These are phyloP conservation scores for Patella caerulea DNA, from an alignment of 2,888 invertebrate species.

Conservation along the genomic window DNA sequence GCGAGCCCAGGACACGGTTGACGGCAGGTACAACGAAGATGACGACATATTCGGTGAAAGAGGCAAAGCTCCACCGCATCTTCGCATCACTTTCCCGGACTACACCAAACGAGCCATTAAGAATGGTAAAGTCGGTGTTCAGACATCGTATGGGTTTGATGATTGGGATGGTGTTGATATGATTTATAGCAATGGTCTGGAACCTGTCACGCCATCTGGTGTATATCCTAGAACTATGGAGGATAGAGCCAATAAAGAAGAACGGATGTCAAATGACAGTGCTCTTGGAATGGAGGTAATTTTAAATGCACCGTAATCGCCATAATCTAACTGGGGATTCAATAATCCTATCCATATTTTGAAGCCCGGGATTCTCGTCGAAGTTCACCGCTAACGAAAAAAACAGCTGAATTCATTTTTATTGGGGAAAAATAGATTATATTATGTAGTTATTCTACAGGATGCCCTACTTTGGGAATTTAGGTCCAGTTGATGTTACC, in stretches of 20 bases:
- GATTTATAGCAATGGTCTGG: slow-evolving; percentile 8
- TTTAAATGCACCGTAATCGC: background rate
- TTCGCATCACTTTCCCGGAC: slow-evolving; percentile 22
- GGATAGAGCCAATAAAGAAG: slow-evolving; percentile 10
- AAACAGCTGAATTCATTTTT: no score
- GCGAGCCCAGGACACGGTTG: slow-evolving; percentile 7
- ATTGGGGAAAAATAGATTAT: no score
- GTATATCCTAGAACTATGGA: slow-evolving; percentile 1
- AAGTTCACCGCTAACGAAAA: no score
- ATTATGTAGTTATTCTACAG: no score
- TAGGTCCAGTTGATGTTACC: no score
- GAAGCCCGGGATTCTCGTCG: no score
- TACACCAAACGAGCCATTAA: slow-evolving; percentile 11
- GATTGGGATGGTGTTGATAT: background rate
- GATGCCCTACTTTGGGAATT: no score
- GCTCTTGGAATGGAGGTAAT: slow-evolving; percentile 29
- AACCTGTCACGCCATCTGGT: slow-evolving; percentile 20
- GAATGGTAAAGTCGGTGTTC: background rate
- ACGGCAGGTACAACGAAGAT: slow-evolving; percentile 14
- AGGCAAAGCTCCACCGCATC: slow-evolving; percentile 19
- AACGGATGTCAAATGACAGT: slow-evolving; percentile 31
- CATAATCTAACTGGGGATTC: no score
- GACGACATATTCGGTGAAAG: slow-evolving; percentile 17
- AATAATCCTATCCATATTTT: no score
- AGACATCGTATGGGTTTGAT: slow-evolving; percentile 2